Conservation (phyloP, 2,797 vertebrate species). For the Cheirogaleus major region DNA sequence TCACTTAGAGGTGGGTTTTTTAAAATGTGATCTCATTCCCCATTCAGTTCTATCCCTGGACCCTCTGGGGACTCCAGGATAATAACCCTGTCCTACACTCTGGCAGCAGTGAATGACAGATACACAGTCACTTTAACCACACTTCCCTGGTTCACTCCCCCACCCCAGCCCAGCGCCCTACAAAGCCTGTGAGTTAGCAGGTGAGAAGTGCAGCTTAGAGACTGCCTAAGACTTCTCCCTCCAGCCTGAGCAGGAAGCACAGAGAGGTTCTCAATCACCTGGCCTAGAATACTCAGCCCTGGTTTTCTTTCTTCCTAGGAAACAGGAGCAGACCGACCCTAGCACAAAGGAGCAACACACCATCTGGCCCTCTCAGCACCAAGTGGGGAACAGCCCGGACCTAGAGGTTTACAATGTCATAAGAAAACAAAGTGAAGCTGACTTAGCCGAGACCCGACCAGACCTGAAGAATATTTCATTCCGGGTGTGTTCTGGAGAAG, state of each 20-base stretch:
- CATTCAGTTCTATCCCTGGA: background rate
- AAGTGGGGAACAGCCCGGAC: constrained; percentile 81
- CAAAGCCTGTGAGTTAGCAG: background rate
- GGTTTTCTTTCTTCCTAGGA: constrained; percentile 78
- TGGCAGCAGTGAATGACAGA: background rate
- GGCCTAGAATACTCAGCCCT: background rate
- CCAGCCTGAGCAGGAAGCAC: background rate
- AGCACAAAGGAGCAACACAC: constrained; percentile 81
- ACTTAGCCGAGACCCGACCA: constrained; percentile 87
- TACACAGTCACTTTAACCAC: background rate
- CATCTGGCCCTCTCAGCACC: constrained; percentile 83
- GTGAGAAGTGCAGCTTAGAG: background rate
- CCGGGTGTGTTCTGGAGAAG: constrained; percentile 69
- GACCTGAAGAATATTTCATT: constrained; percentile 90
- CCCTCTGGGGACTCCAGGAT: background rate
- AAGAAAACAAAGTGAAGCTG: constrained; percentile 87
- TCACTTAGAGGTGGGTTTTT: background rate
- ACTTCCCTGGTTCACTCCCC: background rate
- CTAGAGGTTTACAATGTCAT: constrained; percentile 90
- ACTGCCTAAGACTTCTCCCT: background rate
- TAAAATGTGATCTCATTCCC: background rate
- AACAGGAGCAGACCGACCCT: constrained; percentile 81
- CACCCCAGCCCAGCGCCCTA: background rate
- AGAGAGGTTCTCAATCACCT: background rate
- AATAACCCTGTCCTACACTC: background rate